These are phyloP conservation scores for Nomada fucata DNA, from an alignment of 2,888 invertebrate genomes.

Conservation along the genomic window DNA sequence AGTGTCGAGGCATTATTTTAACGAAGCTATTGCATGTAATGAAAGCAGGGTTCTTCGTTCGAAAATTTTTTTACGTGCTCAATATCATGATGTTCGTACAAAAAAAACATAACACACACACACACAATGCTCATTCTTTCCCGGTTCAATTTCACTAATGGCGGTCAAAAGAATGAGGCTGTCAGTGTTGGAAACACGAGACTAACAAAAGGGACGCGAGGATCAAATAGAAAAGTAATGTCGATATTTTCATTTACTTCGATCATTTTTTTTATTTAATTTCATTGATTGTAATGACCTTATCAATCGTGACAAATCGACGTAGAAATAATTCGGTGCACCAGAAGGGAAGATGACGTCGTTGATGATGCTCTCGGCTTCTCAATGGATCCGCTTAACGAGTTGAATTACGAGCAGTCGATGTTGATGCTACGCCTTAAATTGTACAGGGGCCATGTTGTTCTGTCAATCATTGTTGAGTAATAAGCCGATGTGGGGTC, in stretches of 20 bases:
- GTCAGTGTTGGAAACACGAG: slow-evolving; percentile 20
- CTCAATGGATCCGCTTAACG: slow-evolving; percentile 69
- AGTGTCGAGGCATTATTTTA: neutral
- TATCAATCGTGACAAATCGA: slow-evolving; percentile 27
- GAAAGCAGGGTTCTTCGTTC: slow-evolving; percentile 13
- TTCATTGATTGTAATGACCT: neutral
- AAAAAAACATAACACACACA: neutral
- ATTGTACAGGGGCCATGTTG: slow-evolving; percentile 39
- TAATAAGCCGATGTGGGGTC: slow-evolving; percentile 49
- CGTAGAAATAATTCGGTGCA: slow-evolving; percentile 42
- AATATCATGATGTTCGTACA: neutral
- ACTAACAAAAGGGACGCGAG: neutral
- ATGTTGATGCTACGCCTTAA: slow-evolving; percentile 60
- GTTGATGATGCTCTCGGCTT: slow-evolving; percentile 49
- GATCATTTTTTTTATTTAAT: slow-evolving; percentile 4
- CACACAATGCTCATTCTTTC: slow-evolving; percentile 35
- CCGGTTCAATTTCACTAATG: slow-evolving; percentile 58
- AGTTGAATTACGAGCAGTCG: slow-evolving; percentile 63
- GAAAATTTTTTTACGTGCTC: slow-evolving; percentile 6
- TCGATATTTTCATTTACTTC: neutral
- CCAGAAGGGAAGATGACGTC: slow-evolving; percentile 44
- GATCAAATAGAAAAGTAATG: neutral
- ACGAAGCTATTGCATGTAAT: neutral
- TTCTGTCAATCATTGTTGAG: slow-evolving; percentile 60
- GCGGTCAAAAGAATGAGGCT: slow-evolving; percentile 33